A percentile compares a stretch with the other conserved stretches of the same genome.
phyloP scores from a whole-genome alignment of 2,888 invertebrate species.

The Agapostemon virescens region DNA sequence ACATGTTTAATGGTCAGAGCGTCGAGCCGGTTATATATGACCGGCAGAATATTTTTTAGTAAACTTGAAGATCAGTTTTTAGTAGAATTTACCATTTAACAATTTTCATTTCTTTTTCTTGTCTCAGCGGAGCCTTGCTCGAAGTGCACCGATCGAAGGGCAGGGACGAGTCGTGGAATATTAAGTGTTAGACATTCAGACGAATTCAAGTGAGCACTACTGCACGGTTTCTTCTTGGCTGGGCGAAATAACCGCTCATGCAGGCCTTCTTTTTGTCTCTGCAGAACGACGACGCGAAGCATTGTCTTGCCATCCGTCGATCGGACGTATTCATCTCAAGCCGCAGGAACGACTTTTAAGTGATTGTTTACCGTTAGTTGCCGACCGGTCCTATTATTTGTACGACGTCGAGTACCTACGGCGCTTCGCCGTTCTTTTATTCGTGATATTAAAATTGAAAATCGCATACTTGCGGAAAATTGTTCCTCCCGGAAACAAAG shows the following conservation, averaged over 20 bases:
- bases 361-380: conserved; percentile 6
- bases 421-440: neutral
- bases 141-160: no score
- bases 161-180: neutral
- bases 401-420: neutral
- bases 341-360: neutral
- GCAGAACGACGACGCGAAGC: neutral
- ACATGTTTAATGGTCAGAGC: no score
- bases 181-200: neutral
- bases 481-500: conserved; percentile 28
- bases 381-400: neutral
- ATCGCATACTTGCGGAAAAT: conserved; percentile 25
- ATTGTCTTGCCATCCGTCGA: conserved; percentile 40
- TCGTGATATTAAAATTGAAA: neutral
- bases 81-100: no score
- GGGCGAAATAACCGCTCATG: conserved; percentile 3
- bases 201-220: neutral
- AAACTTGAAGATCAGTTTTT: no score
- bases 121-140: no score
- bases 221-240: conserved; percentile 18
- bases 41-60: no score
- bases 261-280: neutral
- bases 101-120: no score
- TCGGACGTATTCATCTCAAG: conserved; percentile 10
- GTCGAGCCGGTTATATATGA: no score